phyloP scores from a whole-genome alignment of 2,888 invertebrate genomes.

The Nasonovia ribisnigri region DNA sequence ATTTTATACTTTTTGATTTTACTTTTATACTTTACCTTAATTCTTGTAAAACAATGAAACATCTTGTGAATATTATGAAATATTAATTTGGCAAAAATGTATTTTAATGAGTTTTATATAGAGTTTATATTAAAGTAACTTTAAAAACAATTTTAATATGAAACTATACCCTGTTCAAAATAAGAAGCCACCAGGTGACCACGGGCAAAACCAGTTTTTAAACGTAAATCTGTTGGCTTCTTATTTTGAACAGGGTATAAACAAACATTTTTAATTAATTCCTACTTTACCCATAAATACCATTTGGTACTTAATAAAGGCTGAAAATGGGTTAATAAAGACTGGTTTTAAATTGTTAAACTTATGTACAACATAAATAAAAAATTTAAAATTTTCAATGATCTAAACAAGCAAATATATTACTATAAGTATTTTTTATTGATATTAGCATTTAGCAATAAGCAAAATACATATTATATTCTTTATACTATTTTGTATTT shows the following conservation, averaged over 20 bases:
- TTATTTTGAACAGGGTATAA: no score
- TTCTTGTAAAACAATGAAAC: slow-evolving; percentile 53
- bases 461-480: slow-evolving; percentile 14
- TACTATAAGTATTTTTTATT: slow-evolving; percentile 19
- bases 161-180: no score
- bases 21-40: slow-evolving; percentile 52
- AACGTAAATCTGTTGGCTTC: no score
- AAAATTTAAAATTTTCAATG: not conserved
- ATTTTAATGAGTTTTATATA: slow-evolving; percentile 32
- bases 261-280: not conserved
- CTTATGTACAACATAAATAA: not conserved
- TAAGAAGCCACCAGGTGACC: no score
- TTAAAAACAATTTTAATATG: slow-evolving; percentile 25
- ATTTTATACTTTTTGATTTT: slow-evolving; percentile 63
- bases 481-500: slow-evolving; percentile 2
- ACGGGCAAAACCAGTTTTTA: no score
- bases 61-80: slow-evolving; percentile 47
- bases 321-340: not conserved
- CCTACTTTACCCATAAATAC: not conserved
- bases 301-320: not conserved
- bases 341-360: not conserved
- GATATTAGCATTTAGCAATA: slow-evolving; percentile 18
- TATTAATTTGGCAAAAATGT: slow-evolving; percentile 37
- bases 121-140: slow-evolving; percentile 30
- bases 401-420: not conserved